Percentiles rank a stretch among this genome's conserved stretches.
Evolutionary conservation across 2,888 invertebrate species (phyloP).

Genomic region (Xanthorhoe designata): DNA sequence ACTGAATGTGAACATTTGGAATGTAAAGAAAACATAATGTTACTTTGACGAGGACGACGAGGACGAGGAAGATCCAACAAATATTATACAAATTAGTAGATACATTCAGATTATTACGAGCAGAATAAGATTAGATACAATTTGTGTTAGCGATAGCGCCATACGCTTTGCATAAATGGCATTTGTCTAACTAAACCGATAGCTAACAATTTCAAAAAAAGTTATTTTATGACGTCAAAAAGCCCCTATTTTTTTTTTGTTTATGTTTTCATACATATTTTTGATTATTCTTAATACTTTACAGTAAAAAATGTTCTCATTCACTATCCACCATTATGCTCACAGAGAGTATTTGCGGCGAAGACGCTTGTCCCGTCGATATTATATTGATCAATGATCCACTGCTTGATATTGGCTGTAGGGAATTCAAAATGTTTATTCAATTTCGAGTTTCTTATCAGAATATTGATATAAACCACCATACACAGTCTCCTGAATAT

Average conservation of each 20-base stretch:
- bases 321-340: slow-evolving; percentile 56
- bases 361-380: slow-evolving; percentile 81
- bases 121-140: background rate
- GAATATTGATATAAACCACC: background rate
- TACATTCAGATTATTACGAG: background rate
- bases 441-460: slow-evolving; percentile 9
- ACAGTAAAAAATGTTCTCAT: slow-evolving; percentile 26
- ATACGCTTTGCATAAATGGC: background rate
- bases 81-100: background rate
- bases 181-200: background rate
- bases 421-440: slow-evolving; percentile 49
- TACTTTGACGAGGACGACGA: background rate
- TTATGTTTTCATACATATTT: too few species aligned
- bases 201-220: background rate
- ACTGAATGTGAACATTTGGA: slow-evolving; percentile 31
- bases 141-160: background rate
- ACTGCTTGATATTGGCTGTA: slow-evolving; percentile 81
- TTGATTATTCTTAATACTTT: slow-evolving; percentile 4
- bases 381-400: slow-evolving; percentile 83
- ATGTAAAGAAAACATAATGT: background rate
- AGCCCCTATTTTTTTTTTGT: too few species aligned
- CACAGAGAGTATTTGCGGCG: slow-evolving; percentile 80
- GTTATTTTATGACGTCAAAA: too few species aligned
- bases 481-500: background rate
- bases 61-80: background rate